These are phyloP conservation scores for Nothura maculosa DNA, from an alignment of 2,797 vertebrate genomes.

Conservation along the genomic window DNA sequence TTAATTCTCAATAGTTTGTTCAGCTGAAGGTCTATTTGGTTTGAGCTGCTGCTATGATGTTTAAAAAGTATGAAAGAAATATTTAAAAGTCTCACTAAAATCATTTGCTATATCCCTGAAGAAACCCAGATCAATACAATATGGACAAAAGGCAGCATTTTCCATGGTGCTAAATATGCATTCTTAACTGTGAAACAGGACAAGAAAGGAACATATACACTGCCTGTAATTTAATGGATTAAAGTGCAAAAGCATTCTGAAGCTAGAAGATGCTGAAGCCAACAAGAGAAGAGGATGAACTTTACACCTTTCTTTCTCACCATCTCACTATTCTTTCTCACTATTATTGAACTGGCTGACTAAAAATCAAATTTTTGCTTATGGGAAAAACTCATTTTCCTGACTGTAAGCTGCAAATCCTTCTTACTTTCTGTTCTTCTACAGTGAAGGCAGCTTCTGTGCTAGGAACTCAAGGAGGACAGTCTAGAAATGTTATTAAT, in stretches of 20 bases:
- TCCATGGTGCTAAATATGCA: not conserved
- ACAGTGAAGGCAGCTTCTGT: conserved; percentile 22
- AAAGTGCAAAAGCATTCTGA: not conserved
- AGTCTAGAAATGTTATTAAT: conserved; percentile 68
- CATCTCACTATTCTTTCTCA: not conserved
- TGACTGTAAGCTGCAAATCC: conserved; percentile 13
- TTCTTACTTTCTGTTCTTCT: not conserved
- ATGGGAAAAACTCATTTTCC: not conserved
- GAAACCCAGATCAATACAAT: not conserved
- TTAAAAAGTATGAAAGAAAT: conserved; percentile 12
- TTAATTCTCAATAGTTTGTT: not conserved
- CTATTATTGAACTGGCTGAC: not conserved
- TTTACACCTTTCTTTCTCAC: not conserved
- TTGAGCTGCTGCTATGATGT: not conserved
- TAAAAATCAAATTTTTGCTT: conserved; percentile 1
- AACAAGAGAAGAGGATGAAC: not conserved
- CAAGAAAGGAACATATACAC: not conserved
- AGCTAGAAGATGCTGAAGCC: not conserved
- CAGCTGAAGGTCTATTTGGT: not conserved
- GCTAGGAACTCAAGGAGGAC: conserved; percentile 38
- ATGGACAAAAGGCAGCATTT: not conserved
- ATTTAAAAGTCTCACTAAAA: not conserved
- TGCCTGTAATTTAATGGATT: not conserved
- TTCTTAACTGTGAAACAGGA: not conserved
- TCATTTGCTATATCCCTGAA: not conserved